Evolutionary conservation across 1,140 invertebrate genomes (phyloP), one percentile per base, ranked within the genome.

Genomic region (Drosophila melanica): DNA sequence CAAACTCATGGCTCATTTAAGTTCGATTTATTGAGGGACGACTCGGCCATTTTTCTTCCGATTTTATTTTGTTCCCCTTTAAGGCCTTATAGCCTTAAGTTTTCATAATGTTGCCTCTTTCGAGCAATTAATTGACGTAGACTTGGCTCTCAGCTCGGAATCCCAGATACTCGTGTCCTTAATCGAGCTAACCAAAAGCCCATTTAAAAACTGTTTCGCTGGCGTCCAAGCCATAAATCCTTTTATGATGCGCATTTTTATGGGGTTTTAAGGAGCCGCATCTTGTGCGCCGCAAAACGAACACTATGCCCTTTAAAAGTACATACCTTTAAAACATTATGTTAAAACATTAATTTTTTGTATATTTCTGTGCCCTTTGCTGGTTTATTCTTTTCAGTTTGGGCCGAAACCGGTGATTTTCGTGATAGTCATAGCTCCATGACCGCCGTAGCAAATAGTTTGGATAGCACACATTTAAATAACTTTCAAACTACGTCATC

Each of bases 401-500:
- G 96, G 96, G 96, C 96, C 60, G 96, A 96, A 92, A 95, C 95
- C 37, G 95, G 95, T 67, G 96, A 97, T 93, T 97, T 96, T 92
- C 93, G 96, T 75, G 96, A 96, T 90, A 95, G 95, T 70, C 96
- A 96, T 91, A 94, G 94, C 92, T 93, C 94, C 77, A 92, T 95
- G 90, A 93, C 95, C 91, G 94, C 94, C 18, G 94, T 91, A 92
- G 95, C 87, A 79, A 81, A 93, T 92, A 92, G 94, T 90, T 93
- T 95, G 92, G 94, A 96, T 86, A 94, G 95, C 90, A 94, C 94
- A 53, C 94, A 94, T 62, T 85, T 94, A 72, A 92, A 93, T 67
- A 93, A 95, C 86, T 91, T 91, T 62, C 90, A 91, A 75, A 85
- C 86, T 44, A 81, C 90, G 18, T 94, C 95, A 74, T 92, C 94